A percentile compares a stretch with the other conserved stretches of the same genome.
Conservation (phyloP, 2,888 invertebrate genomes). For the Leptinotarsa haldemani region DNA sequence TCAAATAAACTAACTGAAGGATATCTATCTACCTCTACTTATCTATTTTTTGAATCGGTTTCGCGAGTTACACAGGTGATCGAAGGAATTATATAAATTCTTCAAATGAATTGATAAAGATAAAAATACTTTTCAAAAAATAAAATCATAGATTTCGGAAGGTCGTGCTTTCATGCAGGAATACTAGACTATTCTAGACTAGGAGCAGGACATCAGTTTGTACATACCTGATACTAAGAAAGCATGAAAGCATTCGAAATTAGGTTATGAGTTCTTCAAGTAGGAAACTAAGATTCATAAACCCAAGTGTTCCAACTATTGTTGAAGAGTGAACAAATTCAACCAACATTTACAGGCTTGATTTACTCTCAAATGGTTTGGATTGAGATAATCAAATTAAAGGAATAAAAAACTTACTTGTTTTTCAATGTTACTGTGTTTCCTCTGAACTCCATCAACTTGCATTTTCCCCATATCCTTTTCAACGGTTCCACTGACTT, state of each 20-base stretch:
- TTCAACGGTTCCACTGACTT: constrained; percentile 45
- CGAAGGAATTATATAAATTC: too few species aligned
- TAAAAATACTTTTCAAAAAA: background rate
- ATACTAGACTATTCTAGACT: background rate
- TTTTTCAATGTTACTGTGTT: constrained; percentile 82
- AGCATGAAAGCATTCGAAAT: constrained; percentile 29
- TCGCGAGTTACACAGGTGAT: too few species aligned
- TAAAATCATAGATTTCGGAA: background rate
- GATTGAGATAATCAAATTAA: background rate
- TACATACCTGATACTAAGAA: constrained; percentile 39
- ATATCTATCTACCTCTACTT: too few species aligned
- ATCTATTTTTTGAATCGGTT: too few species aligned
- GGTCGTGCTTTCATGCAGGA: constrained; percentile 11
- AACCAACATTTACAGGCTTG: too few species aligned
- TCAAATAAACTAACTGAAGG: too few species aligned
- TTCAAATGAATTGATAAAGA: background rate
- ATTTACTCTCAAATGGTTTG: background rate
- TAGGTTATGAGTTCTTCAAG: background rate
- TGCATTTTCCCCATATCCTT: constrained; percentile 56
- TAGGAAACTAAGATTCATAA: background rate
- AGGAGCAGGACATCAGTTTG: background rate
- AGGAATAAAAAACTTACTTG: constrained; percentile 72
- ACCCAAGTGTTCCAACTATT: background rate
- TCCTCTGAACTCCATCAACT: constrained; percentile 63
- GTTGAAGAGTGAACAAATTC: background rate